These are phyloP conservation scores for Atractosteus spatula DNA, from an alignment of 2,113 vertebrate species.

Conservation along the genomic window DNA sequence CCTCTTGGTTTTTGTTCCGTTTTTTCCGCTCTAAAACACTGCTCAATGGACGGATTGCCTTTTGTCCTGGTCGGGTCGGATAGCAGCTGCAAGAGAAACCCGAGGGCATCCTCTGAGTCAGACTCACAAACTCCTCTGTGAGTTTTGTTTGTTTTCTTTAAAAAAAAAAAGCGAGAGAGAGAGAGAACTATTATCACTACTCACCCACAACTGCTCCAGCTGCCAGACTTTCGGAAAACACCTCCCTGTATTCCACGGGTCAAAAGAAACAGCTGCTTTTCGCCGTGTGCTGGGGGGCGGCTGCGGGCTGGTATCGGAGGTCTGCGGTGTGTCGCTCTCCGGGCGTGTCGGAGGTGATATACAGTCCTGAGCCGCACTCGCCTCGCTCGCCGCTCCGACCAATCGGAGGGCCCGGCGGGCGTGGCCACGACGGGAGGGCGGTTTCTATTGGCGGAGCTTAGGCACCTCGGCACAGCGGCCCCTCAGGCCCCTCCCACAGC, in stretches of 20 bases:
- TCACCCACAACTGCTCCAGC: constrained; percentile 6
- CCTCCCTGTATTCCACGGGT: constrained; percentile 14
- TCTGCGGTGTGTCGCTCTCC: constrained; percentile 18
- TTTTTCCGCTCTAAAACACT: too few species aligned
- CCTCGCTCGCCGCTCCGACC: constrained; percentile 28
- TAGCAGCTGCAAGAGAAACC: too few species aligned
- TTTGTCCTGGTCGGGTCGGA: too few species aligned
- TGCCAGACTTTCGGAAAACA: constrained; percentile 26
- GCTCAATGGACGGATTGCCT: too few species aligned
- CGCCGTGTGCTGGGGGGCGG: constrained; percentile 4
- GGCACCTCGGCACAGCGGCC: too few species aligned
- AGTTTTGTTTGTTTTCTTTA: too few species aligned
- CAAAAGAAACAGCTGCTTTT: constrained; percentile 17
- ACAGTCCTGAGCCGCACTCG: constrained; percentile 17
- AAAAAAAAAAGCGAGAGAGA: too few species aligned
- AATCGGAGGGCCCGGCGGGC: constrained; percentile 39
- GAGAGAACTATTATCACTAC: too few species aligned
- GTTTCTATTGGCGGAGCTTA: constrained; percentile 21
- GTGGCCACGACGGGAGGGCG: constrained; percentile 22
- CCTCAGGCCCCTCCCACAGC: too few species aligned
- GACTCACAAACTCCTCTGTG: too few species aligned
- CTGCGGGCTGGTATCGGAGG: constrained; percentile 2
- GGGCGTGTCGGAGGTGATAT: constrained; percentile 32
- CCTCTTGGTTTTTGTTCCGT: too few species aligned
- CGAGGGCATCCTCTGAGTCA: too few species aligned